Conservation (phyloP, 2,797 vertebrate species). For the Neopelma chrysocephalum region DNA sequence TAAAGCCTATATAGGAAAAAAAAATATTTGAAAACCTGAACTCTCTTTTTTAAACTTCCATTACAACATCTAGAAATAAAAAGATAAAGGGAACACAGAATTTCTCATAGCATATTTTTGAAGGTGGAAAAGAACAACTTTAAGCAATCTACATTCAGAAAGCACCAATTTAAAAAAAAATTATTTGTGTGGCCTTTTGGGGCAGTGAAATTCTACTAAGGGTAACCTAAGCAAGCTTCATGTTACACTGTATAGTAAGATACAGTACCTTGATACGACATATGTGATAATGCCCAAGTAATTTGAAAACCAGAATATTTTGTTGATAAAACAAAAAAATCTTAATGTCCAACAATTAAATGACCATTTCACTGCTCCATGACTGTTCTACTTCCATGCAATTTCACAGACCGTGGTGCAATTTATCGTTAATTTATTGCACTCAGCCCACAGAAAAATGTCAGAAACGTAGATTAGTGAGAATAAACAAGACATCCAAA, state of each 20-base stretch:
- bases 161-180: not conserved
- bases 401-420: not conserved
- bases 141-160: not conserved
- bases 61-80: not conserved
- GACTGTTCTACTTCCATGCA: not conserved
- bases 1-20: not conserved
- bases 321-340: not conserved
- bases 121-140: not conserved
- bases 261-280: not conserved
- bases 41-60: not conserved
- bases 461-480: not conserved
- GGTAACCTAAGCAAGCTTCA: not conserved
- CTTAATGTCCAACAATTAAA: not conserved
- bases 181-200: not conserved
- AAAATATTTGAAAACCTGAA: not conserved
- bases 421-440: not conserved
- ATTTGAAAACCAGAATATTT: not conserved
- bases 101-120: not conserved
- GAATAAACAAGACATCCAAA: not conserved
- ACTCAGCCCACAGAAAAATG: not conserved
- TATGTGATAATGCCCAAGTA: not conserved
- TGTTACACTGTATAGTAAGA: not conserved
- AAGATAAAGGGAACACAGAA: not conserved
- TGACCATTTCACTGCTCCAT: not conserved
- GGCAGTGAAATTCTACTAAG: not conserved